Conservation (phyloP, 1,140 invertebrate genomes). For the Heliothis virescens region DNA sequence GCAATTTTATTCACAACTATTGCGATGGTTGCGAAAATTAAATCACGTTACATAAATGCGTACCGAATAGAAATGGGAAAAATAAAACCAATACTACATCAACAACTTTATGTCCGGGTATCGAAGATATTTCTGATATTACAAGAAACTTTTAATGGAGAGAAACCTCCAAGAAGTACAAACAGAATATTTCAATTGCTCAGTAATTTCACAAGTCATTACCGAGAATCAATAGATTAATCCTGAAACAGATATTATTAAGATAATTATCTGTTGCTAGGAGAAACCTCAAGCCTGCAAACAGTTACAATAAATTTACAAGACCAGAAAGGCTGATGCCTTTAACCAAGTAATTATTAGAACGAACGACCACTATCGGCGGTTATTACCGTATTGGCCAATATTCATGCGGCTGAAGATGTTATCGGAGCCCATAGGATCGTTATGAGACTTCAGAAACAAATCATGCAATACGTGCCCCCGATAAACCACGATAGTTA, state of each 20-base stretch:
- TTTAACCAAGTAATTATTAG: slow-evolving; percentile 56
- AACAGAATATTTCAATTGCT: not conserved
- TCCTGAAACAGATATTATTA: not conserved
- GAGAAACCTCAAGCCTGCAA: not conserved
- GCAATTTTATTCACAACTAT: slow-evolving; percentile 30
- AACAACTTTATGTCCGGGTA: not conserved
- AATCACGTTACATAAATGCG: slow-evolving; percentile 14
- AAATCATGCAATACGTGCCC: slow-evolving; percentile 61
- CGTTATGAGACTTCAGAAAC: slow-evolving; percentile 63
- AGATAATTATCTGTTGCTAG: not conserved
- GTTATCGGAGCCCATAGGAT: slow-evolving; percentile 57
- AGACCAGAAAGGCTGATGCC: not conserved
- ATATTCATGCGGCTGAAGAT: slow-evolving; percentile 65
- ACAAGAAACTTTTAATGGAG: slow-evolving; percentile 3
- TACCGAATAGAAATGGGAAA: not conserved
- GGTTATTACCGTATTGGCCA: slow-evolving; percentile 59
- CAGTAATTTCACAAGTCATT: not conserved
- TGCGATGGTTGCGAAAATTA: slow-evolving; percentile 7
- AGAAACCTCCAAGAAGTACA: not conserved
- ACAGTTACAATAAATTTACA: not conserved
- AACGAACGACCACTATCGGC: slow-evolving; percentile 55
- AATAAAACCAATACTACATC: not conserved
- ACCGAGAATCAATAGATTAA: not conserved
- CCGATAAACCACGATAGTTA: slow-evolving; percentile 63
- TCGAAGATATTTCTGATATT: not conserved